phyloP scores from a whole-genome alignment of 2,797 vertebrate species.

The Streptopelia turtur region DNA sequence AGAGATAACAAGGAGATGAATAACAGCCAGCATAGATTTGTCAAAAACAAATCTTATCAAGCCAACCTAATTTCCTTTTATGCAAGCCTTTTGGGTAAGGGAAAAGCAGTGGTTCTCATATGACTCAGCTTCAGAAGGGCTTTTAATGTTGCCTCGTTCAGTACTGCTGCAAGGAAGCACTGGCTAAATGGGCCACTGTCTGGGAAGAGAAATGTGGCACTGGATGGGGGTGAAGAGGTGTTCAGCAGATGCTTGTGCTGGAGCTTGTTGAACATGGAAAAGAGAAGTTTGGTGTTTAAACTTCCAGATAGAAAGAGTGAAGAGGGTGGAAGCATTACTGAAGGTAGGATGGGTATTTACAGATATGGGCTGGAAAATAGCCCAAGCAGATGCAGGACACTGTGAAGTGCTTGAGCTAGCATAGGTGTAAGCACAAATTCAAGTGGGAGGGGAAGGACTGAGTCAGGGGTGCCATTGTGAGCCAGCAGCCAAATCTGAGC shows the following conservation, averaged over 20 bases:
- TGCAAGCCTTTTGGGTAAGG: slow-evolving; percentile 13
- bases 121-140: not conserved
- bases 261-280: not conserved
- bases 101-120: not conserved
- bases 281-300: not conserved
- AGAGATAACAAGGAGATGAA: slow-evolving; percentile 35
- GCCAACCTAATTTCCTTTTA: slow-evolving; percentile 58
- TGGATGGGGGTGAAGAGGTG: not conserved
- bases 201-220: not conserved
- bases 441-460: not conserved
- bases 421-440: not conserved
- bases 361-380: not conserved
- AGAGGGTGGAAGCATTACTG: not conserved
- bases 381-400: not conserved
- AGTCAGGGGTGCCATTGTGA: not conserved
- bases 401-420: not conserved
- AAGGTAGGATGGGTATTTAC: not conserved
- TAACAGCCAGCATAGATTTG: slow-evolving; percentile 33
- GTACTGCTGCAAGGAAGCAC: not conserved
- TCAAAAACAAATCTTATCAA: slow-evolving; percentile 51
- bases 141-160: not conserved
- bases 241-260: not conserved
- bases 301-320: not conserved
- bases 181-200: slow-evolving; percentile 15
- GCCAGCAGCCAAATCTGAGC: not conserved